Evolutionary conservation across 2,888 invertebrate genomes (phyloP), one percentile per base, ranked within the genome.

Genomic region (Rhagophthalmus giganteus): DNA sequence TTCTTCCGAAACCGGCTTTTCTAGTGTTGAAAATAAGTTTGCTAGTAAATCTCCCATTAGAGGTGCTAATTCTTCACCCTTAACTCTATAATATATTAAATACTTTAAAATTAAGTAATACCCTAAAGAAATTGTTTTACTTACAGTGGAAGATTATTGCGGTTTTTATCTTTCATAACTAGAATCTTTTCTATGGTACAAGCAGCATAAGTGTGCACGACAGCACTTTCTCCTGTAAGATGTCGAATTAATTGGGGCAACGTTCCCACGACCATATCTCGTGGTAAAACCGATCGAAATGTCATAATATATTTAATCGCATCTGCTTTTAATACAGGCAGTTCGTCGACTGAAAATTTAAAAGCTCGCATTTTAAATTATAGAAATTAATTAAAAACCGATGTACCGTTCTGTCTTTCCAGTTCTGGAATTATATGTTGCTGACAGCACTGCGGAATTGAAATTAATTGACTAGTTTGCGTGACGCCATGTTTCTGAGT

Each of bases 261-360:
- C 10, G 88, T 82, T 1, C 82, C 81, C 30, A 87, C 72, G 26
- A 97, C 78, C 7, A 88, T 78, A 57, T 92, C 89, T 34, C 83
- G 82, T 0, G 94, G 90, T 54, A 99, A 78, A 62, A 97, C 83
- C 47, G 90, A 90, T 49, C 99, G 83, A 76, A 99, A 99, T 3
- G 92, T 93, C 87, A 98, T 95, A 6, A 98, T 76, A 71, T 94
- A 99, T 72, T 98, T 98, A 41, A 99, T 86, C 2, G 94, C 90
- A 72, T 97, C 98, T 0, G 98, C 96, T 73, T 96, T 96, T 16
- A 99, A 75, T 1, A 99, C 94, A 0, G 96, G 94, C 52, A 88
- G 76, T 61, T 88, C 87, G 67, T 90, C 88, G 5, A 94, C 94
- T 94, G 77, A 55, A 82, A 80, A 10, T 5, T 9, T 8, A 35